Base-by-base conservation (phyloP, 2,888 invertebrate genomes). In the Stenotaenia linearis region DNA sequence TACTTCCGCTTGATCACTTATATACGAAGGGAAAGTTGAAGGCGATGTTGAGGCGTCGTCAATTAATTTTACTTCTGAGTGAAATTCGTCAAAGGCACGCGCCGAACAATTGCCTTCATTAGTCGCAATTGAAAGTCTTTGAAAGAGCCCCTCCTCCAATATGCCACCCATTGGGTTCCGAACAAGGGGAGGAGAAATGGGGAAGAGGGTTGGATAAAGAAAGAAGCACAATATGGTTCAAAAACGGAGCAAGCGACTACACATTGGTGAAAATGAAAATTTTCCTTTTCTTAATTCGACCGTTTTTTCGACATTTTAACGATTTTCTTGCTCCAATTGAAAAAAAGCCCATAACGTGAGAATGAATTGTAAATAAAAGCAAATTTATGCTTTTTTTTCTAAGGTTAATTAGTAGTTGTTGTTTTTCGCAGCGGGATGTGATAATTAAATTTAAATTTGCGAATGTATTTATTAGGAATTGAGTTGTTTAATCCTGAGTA, bases 61-160 rank as follows among this genome's bases (percentile, higher is more conserved):
- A 56, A 56, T 56, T 56, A 56, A 56, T 56, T 56, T 56, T 56
- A 21, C 56, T 56, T 56, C 56, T 56, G 56, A 56, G 56, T 12
- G 56, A 56, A 56, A 56, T 56, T 56, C 56, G 56, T 56, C 56
- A 56, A 56, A 56, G 56, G 56, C 56, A 56, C 56, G 56, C 18
- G 56, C 56, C 56, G 56, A 56, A 56, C 56, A 56, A 56, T 56
- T 56, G 56, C 56, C 56, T 56, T 56, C 56, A 56, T 56, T 56
- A 56, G 56, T 56, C 56, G 56, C 56, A 56, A 56, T 56, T 56
- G 56, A 56, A 56, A 56, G 56, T 56, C 23, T 56, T 23, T 56
- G 56, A 56, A 56, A 56, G 56, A 56, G 21, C 56, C 56, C 56
- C 56, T 40, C n/a, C n/a, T 40, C 40, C 40, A 12, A 40, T 15